phyloP scores from a whole-genome alignment of 2,797 vertebrate genomes.

The Mormyrus hasselquistii region DNA sequence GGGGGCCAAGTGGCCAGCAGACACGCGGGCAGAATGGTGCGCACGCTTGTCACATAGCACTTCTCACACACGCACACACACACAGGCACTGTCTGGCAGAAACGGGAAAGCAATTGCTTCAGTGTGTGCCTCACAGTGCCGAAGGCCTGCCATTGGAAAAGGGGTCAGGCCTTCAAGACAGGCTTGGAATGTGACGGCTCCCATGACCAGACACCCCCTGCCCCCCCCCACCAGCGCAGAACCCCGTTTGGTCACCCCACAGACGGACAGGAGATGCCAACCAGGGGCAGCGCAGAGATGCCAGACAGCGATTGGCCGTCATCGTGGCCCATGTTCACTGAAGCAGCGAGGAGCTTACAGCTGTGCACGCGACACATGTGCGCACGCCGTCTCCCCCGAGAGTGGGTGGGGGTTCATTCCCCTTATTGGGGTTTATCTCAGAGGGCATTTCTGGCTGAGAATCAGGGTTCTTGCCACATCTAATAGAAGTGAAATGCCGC shows the following conservation, averaged over 20 bases:
- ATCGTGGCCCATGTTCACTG: background rate
- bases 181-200: background rate
- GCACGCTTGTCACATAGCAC: background rate
- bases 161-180: background rate
- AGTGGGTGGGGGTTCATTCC: background rate
- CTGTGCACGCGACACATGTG: background rate
- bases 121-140: background rate
- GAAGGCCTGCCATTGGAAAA: background rate
- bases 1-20: background rate
- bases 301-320: background rate
- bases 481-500: background rate
- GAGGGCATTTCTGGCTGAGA: background rate
- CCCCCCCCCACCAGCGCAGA: background rate
- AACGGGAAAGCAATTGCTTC: background rate
- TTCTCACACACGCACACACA: background rate
- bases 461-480: background rate
- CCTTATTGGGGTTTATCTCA: conserved; percentile 5
- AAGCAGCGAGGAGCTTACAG: background rate
- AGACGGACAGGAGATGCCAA: background rate
- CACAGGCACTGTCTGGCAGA: background rate
- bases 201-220: background rate
- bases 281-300: background rate
- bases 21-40: background rate
- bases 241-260: background rate
- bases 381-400: background rate